These are phyloP conservation scores for Strigops habroptila DNA, from an alignment of 2,113 vertebrate genomes.

Conservation along the genomic window DNA sequence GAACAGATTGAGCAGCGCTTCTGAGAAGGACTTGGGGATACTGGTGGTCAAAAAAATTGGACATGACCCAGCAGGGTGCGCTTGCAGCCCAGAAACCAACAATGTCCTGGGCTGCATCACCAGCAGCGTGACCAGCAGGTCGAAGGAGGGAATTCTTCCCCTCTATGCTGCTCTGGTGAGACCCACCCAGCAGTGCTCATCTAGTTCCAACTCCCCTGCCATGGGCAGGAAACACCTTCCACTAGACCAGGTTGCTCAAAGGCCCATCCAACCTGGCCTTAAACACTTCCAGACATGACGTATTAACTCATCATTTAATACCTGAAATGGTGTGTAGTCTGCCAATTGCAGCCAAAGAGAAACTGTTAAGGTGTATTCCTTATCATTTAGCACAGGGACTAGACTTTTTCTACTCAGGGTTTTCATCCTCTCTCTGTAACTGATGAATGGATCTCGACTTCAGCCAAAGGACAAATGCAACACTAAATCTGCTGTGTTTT, in stretches of 20 bases:
- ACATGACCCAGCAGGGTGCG: fast-evolving
- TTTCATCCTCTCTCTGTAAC: background rate
- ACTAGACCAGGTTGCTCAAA: background rate
- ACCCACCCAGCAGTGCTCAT: background rate
- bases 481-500: background rate
- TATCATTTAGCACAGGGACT: background rate
- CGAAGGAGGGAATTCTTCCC: fast-evolving
- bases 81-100: background rate
- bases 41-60: background rate
- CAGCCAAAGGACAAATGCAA: background rate
- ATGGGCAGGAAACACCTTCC: background rate
- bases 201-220: background rate
- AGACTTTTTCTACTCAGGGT: background rate
- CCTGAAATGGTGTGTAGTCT: background rate
- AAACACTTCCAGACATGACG: background rate
- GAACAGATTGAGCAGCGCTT: background rate
- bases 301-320: background rate
- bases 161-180: fast-evolving
- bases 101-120: no score
- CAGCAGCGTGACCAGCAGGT: background rate
- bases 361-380: background rate
- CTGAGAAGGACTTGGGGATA: fast-evolving
- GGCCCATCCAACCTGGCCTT: background rate
- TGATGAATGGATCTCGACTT: background rate
- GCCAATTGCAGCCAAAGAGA: background rate